phyloP scores from a whole-genome alignment of 2,113 vertebrate genomes.

The Naja naja region DNA sequence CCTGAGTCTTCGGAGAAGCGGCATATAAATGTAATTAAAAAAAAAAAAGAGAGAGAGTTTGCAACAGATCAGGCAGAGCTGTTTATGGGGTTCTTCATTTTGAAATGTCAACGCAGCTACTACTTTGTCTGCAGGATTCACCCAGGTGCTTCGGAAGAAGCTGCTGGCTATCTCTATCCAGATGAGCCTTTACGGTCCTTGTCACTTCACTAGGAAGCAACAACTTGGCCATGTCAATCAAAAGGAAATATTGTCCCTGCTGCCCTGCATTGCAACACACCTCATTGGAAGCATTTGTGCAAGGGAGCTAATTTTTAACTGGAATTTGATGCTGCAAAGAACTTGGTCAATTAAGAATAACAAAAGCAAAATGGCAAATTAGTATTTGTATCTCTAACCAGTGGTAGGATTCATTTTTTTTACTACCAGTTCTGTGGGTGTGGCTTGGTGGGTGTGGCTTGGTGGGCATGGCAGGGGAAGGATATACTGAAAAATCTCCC shows the following conservation, averaged over 20 bases:
- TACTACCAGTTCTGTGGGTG: too few relatives aligned
- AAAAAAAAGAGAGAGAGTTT: too few relatives aligned
- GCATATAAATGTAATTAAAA: too few relatives aligned
- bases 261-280: not conserved
- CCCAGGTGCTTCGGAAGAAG: not conserved
- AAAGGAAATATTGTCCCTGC: not conserved
- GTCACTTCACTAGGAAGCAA: not conserved
- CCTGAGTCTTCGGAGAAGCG: too few relatives aligned
- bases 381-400: not conserved
- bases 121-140: not conserved
- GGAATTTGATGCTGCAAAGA: slow-evolving; percentile 32
- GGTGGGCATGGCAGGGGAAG: too few relatives aligned
- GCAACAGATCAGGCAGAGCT: not conserved
- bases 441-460: too few relatives aligned
- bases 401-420: too few relatives aligned
- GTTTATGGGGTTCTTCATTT: not conserved
- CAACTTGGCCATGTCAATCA: not conserved
- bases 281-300: not conserved
- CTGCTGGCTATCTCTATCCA: not conserved
- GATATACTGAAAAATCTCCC: too few relatives aligned
- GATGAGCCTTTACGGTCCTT: not conserved
- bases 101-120: not conserved
- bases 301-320: slow-evolving; percentile 29
- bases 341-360: slow-evolving; percentile 46
- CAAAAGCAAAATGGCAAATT: slow-evolving; percentile 34